Evolutionary conservation across 2,888 invertebrate genomes (phyloP).

Genomic region (Phengaris alcon): DNA sequence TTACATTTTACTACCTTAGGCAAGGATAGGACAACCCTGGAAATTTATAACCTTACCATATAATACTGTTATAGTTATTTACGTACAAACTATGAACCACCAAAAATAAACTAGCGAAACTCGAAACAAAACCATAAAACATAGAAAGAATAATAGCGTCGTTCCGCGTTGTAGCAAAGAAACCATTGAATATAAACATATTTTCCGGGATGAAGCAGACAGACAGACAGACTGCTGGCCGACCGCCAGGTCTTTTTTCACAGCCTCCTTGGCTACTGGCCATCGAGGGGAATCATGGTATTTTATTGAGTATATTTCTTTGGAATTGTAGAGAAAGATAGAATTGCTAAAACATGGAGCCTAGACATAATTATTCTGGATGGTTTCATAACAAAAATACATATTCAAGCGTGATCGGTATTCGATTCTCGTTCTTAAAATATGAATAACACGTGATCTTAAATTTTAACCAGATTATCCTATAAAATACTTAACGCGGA

Average conservation of each 20-base stretch:
- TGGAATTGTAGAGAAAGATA: conserved; percentile 1
- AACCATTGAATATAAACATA: conserved; percentile 53
- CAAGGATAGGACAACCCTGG: no score
- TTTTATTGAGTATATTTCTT: neutral
- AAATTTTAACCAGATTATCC: no score
- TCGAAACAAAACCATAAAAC: conserved; percentile 3
- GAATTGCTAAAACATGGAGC: neutral
- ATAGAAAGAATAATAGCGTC: conserved; percentile 41
- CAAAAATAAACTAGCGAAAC: neutral
- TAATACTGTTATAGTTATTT: no score
- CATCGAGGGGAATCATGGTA: conserved; percentile 31
- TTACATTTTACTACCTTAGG: no score
- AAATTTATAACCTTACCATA: no score
- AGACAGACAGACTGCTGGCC: conserved; percentile 47
- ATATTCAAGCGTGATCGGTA: no score
- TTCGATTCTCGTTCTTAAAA: no score
- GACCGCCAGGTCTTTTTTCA: conserved; percentile 41
- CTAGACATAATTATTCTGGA: no score
- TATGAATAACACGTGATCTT: no score
- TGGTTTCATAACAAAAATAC: no score
- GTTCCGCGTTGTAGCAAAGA: conserved; percentile 46
- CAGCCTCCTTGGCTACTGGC: conserved; percentile 36
- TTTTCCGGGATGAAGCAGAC: conserved; percentile 57
- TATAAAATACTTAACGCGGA: no score
- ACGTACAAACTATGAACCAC: neutral